phyloP scores from a whole-genome alignment of 2,888 invertebrate genomes.

The Hirtodrosophila duncani region DNA sequence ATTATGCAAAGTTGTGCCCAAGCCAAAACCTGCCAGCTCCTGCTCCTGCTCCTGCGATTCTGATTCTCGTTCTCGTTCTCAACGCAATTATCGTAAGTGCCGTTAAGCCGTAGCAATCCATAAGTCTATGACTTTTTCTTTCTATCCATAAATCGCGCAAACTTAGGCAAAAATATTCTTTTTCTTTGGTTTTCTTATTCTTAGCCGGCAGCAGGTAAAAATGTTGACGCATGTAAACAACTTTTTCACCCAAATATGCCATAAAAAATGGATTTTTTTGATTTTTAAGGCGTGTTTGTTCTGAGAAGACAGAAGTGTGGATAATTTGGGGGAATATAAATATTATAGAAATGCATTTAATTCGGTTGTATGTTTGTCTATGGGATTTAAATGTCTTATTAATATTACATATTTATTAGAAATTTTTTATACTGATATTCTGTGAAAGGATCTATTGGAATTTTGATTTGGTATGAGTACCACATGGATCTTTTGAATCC shows the following conservation, averaged over 20 bases:
- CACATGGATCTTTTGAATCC: no score
- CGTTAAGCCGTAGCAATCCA: constrained; percentile 64
- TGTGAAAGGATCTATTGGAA: no score
- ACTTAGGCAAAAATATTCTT: constrained; percentile 46
- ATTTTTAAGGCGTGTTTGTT: constrained; percentile 21
- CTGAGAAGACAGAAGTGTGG: background rate
- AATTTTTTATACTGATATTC: no score
- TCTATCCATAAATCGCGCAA: constrained; percentile 55
- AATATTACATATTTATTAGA: no score
- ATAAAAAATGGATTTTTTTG: no score
- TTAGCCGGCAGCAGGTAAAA: constrained; percentile 30
- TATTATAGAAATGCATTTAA: no score
- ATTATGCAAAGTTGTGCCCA: constrained; percentile 62
- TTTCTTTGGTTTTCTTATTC: constrained; percentile 40
- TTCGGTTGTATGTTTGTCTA: no score
- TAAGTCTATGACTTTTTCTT: constrained; percentile 64
- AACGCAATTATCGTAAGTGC: constrained; percentile 72
- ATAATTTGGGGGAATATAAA: no score
- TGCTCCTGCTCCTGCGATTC: constrained; percentile 26
- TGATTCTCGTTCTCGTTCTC: constrained; percentile 17
- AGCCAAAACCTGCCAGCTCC: background rate
- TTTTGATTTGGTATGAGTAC: no score
- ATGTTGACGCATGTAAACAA: constrained; percentile 48
- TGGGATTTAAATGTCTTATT: no score
- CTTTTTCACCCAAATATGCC: no score